Percentiles rank a stretch among this genome's conserved stretches.
Conservation (phyloP, 1,140 invertebrate species). For the Reticulitermes speratus region DNA sequence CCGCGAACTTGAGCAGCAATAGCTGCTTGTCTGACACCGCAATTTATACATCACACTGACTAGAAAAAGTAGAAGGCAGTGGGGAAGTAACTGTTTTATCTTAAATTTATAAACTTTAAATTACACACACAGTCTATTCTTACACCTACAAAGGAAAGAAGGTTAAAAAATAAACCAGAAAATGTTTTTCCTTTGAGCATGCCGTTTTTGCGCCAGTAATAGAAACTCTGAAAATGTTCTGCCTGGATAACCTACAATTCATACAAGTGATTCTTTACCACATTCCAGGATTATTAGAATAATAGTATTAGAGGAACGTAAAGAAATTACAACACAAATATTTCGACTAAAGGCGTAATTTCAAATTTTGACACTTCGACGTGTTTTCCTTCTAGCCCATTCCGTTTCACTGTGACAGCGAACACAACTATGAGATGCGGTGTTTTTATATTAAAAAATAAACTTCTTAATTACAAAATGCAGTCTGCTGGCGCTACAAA, state of each 20-base stretch:
- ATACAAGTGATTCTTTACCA: not conserved
- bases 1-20: not conserved
- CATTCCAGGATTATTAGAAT: not conserved
- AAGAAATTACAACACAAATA: not conserved
- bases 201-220: not conserved
- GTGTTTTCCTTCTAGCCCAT: too few species aligned
- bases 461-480: too few species aligned
- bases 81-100: constrained; percentile 24
- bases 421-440: too few species aligned
- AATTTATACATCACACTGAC: not conserved
- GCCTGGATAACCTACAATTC: not conserved
- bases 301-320: not conserved
- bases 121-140: not conserved
- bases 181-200: not conserved
- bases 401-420: too few species aligned
- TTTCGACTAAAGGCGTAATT: not conserved
- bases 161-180: not conserved
- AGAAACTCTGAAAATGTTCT: not conserved
- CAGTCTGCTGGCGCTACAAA: too few species aligned
- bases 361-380: too few species aligned
- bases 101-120: constrained; percentile 28
- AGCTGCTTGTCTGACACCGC: not conserved
- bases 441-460: too few species aligned
- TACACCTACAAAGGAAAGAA: not conserved
- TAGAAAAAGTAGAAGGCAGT: constrained; percentile 16